Evolutionary conservation across 1,140 invertebrate genomes (phyloP), one percentile per base, ranked within the genome.

Genomic region (Sarcophaga peregrina): DNA sequence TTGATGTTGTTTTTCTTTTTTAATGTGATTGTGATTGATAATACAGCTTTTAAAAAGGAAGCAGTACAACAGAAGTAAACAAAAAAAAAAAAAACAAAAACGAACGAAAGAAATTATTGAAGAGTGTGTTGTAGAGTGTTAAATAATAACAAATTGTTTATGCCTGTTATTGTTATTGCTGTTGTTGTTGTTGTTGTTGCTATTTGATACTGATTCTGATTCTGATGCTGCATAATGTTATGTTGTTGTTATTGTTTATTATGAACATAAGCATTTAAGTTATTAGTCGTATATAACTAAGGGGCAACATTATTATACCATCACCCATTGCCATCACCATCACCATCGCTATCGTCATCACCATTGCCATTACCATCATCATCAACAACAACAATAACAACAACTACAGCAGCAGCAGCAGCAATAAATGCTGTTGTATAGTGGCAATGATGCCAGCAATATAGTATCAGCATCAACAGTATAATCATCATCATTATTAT

Each of bases 121-220:
- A 15, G 54, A 58, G 54, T 58, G n/a, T 58, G 54, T 58, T 37
- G n/a, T 68, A n/a, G 15, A 68, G 62, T 68, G 17, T 17, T 68
- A 25, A 68, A 68, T 20, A 68, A 68, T 68, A 68, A 25, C 62
- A 68, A 68, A 68, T 68, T 68, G 62, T 68, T 68, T 68, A 20
- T 68, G 62, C 54, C 54, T 58, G 54, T 15, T 58, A 58, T 58
- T 58, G 54, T 58, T 58, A 58, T 58, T 58, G n/a, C n/a, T 58
- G 2, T 58, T 58, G 15, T 37, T 37, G 7, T 7, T 58, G 13
- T 58, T 58, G 13, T 58, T 58, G 54, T 58, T 58, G 54, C 15
- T 58, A 58, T 58, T 58, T 37, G 25, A 37, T 37, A 2, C 25
- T 37, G 25, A 2, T 37, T 37, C n/a, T n/a, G n/a, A n/a, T n/a